Evolutionary conservation across 2,888 invertebrate genomes (phyloP).

Genomic region (Sepioteuthis lessoniana): DNA sequence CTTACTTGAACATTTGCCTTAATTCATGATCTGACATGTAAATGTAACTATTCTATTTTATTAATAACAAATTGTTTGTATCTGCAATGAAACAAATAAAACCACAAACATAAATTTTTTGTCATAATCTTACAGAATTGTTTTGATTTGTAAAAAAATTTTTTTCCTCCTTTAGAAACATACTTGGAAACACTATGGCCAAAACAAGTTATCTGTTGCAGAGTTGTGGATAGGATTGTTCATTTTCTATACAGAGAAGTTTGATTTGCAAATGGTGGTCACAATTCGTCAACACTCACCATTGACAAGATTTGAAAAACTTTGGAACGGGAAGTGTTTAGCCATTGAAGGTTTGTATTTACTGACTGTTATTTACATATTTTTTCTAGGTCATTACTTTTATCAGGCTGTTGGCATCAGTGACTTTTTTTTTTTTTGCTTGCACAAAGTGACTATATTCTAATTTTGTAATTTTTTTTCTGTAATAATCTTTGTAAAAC

Average conservation of each 20-base stretch:
- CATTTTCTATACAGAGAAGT: conserved; percentile 78
- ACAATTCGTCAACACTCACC: conserved; percentile 76
- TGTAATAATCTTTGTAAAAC: too few species aligned
- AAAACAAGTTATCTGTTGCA: conserved; percentile 76
- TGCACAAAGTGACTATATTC: too few species aligned
- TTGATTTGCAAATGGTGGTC: conserved; percentile 77
- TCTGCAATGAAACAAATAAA: not conserved
- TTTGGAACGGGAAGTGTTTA: conserved; percentile 78
- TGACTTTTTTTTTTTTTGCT: too few species aligned
- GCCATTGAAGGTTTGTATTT: conserved; percentile 77
- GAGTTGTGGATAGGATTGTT: conserved; percentile 78
- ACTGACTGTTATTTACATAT: not conserved
- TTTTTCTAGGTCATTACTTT: not conserved
- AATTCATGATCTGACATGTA: not conserved
- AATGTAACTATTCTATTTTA: not conserved
- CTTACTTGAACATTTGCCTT: not conserved
- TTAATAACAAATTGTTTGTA: not conserved
- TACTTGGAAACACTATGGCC: conserved; percentile 76
- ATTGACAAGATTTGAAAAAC: conserved; percentile 78
- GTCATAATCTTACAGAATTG: not conserved
- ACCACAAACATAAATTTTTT: not conserved
- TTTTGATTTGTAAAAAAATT: not conserved
- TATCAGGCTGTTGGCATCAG: not conserved
- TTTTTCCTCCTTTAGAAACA: conserved; percentile 47
- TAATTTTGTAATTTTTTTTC: too few species aligned